Conservation (phyloP, 2,888 invertebrate genomes). For the Agriopis marginaria region DNA sequence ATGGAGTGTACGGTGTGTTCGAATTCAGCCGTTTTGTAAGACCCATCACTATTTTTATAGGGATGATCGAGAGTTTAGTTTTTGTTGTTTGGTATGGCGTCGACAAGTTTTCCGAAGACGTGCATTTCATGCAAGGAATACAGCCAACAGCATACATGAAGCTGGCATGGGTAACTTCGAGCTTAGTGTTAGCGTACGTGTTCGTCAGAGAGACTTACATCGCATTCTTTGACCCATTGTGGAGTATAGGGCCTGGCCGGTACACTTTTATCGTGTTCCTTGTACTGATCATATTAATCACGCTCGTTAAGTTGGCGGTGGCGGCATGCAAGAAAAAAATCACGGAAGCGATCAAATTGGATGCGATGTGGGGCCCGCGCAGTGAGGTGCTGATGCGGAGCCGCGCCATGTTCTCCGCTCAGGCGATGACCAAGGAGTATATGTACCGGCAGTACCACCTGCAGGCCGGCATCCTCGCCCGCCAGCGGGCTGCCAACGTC, state of each 20-base stretch:
- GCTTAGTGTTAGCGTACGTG: constrained; percentile 54
- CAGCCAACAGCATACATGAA: constrained; percentile 67
- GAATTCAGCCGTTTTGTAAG: constrained; percentile 51
- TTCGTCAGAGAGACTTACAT: constrained; percentile 52
- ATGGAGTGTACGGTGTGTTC: constrained; percentile 53
- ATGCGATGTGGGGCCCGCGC: constrained; percentile 72
- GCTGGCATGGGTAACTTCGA: constrained; percentile 61
- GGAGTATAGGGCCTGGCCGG: constrained; percentile 36
- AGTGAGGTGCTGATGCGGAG: constrained; percentile 70
- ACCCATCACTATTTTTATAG: constrained; percentile 55
- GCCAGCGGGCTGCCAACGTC: constrained; percentile 66
- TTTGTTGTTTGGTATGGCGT: constrained; percentile 76
- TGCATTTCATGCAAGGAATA: constrained; percentile 80
- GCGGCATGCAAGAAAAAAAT: constrained; percentile 55
- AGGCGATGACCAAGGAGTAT: constrained; percentile 84
- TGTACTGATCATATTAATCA: constrained; percentile 36
- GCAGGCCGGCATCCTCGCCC: constrained; percentile 70
- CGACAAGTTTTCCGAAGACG: constrained; percentile 73
- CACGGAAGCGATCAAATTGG: constrained; percentile 51
- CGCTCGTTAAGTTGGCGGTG: constrained; percentile 49
- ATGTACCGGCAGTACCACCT: constrained; percentile 80
- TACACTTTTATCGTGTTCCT: constrained; percentile 44
- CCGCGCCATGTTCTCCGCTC: constrained; percentile 79
- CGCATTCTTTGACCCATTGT: neutral
- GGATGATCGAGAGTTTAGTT: constrained; percentile 61